Percentiles rank a stretch among this genome's conserved stretches.
These are phyloP conservation scores for Morone saxatilis DNA, from an alignment of 2,113 vertebrate species.

Conservation along the genomic window DNA sequence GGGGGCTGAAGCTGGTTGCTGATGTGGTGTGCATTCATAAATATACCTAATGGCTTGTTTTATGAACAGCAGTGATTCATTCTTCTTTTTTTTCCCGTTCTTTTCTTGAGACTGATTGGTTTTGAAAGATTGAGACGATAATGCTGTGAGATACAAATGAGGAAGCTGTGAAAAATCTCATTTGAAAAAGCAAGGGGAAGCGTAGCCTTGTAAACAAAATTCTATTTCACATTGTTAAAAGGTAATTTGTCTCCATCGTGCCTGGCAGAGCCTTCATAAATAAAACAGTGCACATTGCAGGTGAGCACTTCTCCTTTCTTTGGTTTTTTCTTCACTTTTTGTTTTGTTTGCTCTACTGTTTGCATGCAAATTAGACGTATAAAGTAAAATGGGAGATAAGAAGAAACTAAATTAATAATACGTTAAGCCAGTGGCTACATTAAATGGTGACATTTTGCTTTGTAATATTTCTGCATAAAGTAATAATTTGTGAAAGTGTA, in stretches of 20 bases:
- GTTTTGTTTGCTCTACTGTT: constrained; percentile 47
- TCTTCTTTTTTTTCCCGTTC: constrained; percentile 42
- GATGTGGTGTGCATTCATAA: constrained; percentile 65
- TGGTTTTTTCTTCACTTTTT: constrained; percentile 49
- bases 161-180: constrained; percentile 83
- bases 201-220: constrained; percentile 86
- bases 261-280: constrained; percentile 84
- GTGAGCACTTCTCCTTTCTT: constrained; percentile 66
- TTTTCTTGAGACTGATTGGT: constrained; percentile 79
- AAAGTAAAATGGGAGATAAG: constrained; percentile 52
- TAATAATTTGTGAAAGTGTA: neutral
- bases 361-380: constrained; percentile 69
- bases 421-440: constrained; percentile 3
- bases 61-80: constrained; percentile 73
- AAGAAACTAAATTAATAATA: constrained; percentile 40
- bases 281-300: constrained; percentile 83
- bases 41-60: constrained; percentile 80
- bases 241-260: constrained; percentile 86
- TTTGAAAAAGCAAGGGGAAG: constrained; percentile 82
- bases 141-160: constrained; percentile 84
- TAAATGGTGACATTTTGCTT: constrained; percentile 25
- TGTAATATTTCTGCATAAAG: neutral
- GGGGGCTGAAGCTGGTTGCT: constrained; percentile 12
- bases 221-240: constrained; percentile 89
- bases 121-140: constrained; percentile 85